These are phyloP conservation scores for Florisuga fusca DNA, from an alignment of 2,797 vertebrate species.

Conservation along the genomic window DNA sequence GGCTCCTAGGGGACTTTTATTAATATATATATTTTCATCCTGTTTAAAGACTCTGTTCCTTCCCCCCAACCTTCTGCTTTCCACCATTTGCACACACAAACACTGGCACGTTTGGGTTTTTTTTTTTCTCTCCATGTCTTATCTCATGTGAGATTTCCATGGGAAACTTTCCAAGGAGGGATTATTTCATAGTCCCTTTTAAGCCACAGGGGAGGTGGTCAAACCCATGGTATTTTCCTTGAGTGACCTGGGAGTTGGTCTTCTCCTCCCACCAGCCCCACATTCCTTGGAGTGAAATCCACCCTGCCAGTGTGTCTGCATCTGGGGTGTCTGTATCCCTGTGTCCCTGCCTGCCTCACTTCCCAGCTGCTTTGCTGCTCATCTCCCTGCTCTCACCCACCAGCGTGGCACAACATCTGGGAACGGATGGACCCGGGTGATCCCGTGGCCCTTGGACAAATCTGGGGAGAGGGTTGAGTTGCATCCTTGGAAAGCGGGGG, in stretches of 20 bases:
- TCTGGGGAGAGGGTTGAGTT: neutral
- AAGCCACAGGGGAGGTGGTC: neutral
- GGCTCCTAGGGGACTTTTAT: neutral
- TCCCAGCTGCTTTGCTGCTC: neutral
- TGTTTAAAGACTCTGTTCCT: neutral
- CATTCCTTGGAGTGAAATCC: neutral
- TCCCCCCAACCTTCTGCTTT: neutral
- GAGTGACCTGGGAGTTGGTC: neutral
- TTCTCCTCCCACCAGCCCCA: neutral
- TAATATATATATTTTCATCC: neutral
- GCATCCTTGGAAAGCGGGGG: neutral
- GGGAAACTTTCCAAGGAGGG: slow-evolving; percentile 43
- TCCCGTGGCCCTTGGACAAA: slow-evolving; percentile 1
- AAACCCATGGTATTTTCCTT: neutral
- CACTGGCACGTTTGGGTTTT: neutral
- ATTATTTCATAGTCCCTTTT: slow-evolving; percentile 7
- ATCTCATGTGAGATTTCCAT: neutral
- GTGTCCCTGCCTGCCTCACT: neutral
- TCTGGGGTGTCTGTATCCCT: neutral
- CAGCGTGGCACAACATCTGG: neutral
- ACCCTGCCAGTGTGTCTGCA: neutral
- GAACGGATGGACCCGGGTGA: neutral
- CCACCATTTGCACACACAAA: neutral
- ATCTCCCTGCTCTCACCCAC: neutral
- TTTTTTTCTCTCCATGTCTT: neutral